Evolutionary conservation across 2,888 invertebrate genomes (phyloP).

Genomic region (Hedychridium roseum): DNA sequence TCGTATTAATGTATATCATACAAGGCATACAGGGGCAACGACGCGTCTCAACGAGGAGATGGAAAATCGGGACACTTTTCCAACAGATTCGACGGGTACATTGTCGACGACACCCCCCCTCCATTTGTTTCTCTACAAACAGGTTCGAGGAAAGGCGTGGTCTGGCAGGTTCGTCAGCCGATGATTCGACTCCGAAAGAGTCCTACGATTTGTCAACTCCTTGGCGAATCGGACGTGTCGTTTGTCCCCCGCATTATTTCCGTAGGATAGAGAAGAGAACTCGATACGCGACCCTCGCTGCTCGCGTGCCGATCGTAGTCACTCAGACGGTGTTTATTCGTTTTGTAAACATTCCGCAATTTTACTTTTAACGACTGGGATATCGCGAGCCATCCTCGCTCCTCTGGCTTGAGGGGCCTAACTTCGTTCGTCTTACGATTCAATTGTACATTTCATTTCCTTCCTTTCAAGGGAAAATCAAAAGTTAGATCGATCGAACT

Average conservation of each 20-base stretch:
- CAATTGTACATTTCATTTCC: constrained; percentile 40
- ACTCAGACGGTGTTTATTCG: constrained; percentile 22
- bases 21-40: constrained; percentile 33
- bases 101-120: too few species aligned
- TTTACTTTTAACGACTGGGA: constrained; percentile 31
- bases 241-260: constrained; percentile 30
- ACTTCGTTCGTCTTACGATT: constrained; percentile 31
- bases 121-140: too few species aligned
- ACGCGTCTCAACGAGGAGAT: too few species aligned
- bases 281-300: constrained; percentile 20
- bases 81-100: too few species aligned
- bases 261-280: constrained; percentile 18
- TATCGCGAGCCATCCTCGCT: constrained; percentile 28
- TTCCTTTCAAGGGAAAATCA: too few species aligned
- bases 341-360: constrained; percentile 45
- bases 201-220: constrained; percentile 25
- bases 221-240: constrained; percentile 27
- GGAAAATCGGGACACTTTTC: too few species aligned
- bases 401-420: constrained; percentile 18
- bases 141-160: too few species aligned
- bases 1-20: constrained; percentile 40
- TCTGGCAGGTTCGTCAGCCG: too few species aligned
- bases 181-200: too few species aligned
- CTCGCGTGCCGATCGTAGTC: constrained; percentile 27
- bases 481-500: too few species aligned